These are phyloP conservation scores for Drosophila murphyi DNA, from an alignment of 1,140 invertebrate genomes.

Conservation along the genomic window DNA sequence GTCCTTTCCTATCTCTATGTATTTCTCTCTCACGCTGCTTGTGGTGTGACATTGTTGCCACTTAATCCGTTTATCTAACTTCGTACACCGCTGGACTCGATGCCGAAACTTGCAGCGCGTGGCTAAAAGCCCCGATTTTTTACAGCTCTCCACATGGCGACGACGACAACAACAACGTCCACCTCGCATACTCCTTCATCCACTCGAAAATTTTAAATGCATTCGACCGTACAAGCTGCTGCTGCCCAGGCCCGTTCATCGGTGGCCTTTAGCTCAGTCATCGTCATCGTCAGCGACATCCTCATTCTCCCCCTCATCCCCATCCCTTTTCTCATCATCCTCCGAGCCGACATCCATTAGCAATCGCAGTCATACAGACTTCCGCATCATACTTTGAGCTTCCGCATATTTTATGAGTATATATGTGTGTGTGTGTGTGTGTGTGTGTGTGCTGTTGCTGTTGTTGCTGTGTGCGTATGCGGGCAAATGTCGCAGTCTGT, in stretches of 20 bases:
- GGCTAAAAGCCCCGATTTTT: slow-evolving; percentile 59
- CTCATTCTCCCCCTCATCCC: not conserved
- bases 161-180: not conserved
- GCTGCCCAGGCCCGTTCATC: slow-evolving; percentile 7
- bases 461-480: slow-evolving; percentile 40
- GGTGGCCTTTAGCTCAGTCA: slow-evolving; percentile 17
- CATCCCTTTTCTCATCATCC: slow-evolving; percentile 25
- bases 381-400: slow-evolving; percentile 81
- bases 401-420: slow-evolving; percentile 70
- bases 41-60: slow-evolving; percentile 73
- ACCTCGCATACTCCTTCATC: slow-evolving; percentile 5
- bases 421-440: slow-evolving; percentile 38
- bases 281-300: slow-evolving; percentile 21
- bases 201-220: slow-evolving; percentile 67
- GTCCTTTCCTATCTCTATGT: not conserved
- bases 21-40: slow-evolving; percentile 1
- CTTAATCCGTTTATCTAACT: slow-evolving; percentile 85
- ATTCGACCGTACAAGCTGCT: slow-evolving; percentile 70
- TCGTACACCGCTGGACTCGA: slow-evolving; percentile 84
- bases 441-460: slow-evolving; percentile 20
- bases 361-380: slow-evolving; percentile 81
- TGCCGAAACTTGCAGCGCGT: slow-evolving; percentile 68
- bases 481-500: slow-evolving; percentile 47
- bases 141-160: slow-evolving; percentile 35
- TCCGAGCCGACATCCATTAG: slow-evolving; percentile 72